Evolutionary conservation across 2,797 vertebrate species (phyloP), one percentile per base, ranked within the genome.

Genomic region (Melanogrammus aeglefinus): DNA sequence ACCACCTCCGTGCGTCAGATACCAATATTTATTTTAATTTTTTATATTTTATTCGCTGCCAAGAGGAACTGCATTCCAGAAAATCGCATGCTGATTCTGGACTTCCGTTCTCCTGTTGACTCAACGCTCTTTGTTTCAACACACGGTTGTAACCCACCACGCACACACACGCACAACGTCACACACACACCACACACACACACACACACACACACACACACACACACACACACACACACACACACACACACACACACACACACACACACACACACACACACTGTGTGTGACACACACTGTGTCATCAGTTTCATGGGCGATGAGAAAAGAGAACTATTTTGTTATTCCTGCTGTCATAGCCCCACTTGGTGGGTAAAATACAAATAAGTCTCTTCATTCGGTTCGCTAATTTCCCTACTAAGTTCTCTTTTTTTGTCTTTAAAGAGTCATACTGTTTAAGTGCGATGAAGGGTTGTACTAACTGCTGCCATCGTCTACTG

Each of bases 41-140:
- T 91, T 91, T 92, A 70, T 75, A 4, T 74, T 77, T 75, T n/a
- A 66, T 74, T 78, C n/a, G 78, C 79, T 41, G 76, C 38, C 69
- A 80, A 63, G 78, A 94, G 92, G 93, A 92, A 95, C n/a, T 95
- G 93, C 84, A 92, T 95, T 97, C 94, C 95, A 92, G 88, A 90
- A 92, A 86, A n/a, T n/a, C 87, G 82, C 74, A 91, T 94, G n/a
- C 91, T 94, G 90, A 93, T 91, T 94, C 95, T 95, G 90, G 93
- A 95, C 93, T 93, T 88, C 95, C 94, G 96, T 95, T 96, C n/a
- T 97, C 96, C 96, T 97, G 97, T 98, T 98, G 97, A 97, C 96
- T 97, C 95, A 96, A 95, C 95, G 94, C 92, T 96, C 94, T 95
- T 95, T 94, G 93, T 95, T 94, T 94, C 94, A 95, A 95, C 89